A percentile compares a stretch with the other conserved stretches of the same genome.
These are phyloP conservation scores for Leptobrachium leishanense DNA, from an alignment of 2,113 vertebrate species.

Conservation along the genomic window DNA sequence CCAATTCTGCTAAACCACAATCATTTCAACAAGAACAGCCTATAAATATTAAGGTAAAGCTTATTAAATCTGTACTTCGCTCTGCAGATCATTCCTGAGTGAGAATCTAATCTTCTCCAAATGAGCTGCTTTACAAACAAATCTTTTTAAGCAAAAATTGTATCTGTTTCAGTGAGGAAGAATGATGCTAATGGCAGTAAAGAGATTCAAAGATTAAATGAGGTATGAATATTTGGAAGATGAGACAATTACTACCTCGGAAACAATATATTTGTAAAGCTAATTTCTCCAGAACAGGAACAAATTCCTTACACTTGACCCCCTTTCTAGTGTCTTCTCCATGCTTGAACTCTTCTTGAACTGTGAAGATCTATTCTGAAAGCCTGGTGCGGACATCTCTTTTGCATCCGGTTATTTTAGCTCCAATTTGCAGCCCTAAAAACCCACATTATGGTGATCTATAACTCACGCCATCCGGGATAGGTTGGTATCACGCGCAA, in stretches of 20 bases:
- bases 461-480: slow-evolving; percentile 83
- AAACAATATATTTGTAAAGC: slow-evolving; percentile 95
- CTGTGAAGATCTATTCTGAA: slow-evolving; percentile 79
- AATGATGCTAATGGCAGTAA: slow-evolving; percentile 73
- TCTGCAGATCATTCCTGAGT: slow-evolving; percentile 2
- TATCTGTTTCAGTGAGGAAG: slow-evolving; percentile 73
- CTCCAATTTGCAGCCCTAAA: slow-evolving; percentile 93
- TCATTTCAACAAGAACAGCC: not conserved
- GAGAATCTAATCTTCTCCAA: slow-evolving; percentile 55
- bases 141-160: slow-evolving; percentile 73
- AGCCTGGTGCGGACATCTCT: slow-evolving; percentile 80
- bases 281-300: slow-evolving; percentile 83
- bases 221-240: slow-evolving; percentile 90
- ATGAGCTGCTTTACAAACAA: slow-evolving; percentile 68
- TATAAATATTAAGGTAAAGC: slow-evolving; percentile 1
- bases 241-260: slow-evolving; percentile 88
- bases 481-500: slow-evolving; percentile 83
- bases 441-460: slow-evolving; percentile 91
- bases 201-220: slow-evolving; percentile 87
- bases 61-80: slow-evolving; percentile 32
- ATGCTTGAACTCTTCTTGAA: slow-evolving; percentile 99
- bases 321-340: slow-evolving; percentile 78
- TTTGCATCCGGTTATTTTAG: slow-evolving; percentile 98
- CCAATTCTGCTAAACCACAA: not conserved
- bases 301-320: slow-evolving; percentile 84